These are phyloP conservation scores for Agrotis ipsilon DNA, from an alignment of 2,888 invertebrate species.

Conservation along the genomic window DNA sequence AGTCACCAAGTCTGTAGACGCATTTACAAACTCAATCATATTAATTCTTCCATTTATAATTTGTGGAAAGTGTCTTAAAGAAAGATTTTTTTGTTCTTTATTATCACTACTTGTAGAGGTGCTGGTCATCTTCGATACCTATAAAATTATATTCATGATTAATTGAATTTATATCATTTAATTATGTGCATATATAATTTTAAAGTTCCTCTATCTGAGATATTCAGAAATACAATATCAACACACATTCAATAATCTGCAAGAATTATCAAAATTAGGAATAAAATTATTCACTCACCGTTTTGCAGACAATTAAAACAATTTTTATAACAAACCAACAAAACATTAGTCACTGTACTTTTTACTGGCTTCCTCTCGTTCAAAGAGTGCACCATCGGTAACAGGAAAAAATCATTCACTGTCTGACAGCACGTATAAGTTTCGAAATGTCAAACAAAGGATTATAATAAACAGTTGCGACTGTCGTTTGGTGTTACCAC, in stretches of 20 bases:
- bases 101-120: slow-evolving; percentile 60
- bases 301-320: too few species aligned
- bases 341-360: too few species aligned
- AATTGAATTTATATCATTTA: too few species aligned
- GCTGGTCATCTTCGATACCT: slow-evolving; percentile 74
- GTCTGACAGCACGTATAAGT: slow-evolving; percentile 16
- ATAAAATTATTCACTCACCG: neutral
- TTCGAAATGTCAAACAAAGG: slow-evolving; percentile 1
- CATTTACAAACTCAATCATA: slow-evolving; percentile 91
- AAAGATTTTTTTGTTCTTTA: slow-evolving; percentile 67
- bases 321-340: too few species aligned
- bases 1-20: slow-evolving; percentile 91
- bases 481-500: slow-evolving; percentile 66
- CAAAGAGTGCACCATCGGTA: neutral
- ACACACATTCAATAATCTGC: slow-evolving; percentile 60
- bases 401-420: neutral
- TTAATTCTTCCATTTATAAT: slow-evolving; percentile 91
- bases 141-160: too few species aligned
- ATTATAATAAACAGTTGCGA: slow-evolving; percentile 61
- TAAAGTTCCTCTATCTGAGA: too few species aligned
- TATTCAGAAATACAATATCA: too few species aligned
- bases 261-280: slow-evolving; percentile 15
- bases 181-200: too few species aligned
- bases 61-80: slow-evolving; percentile 88
- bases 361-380: too few species aligned